Evolutionary conservation across 2,113 vertebrate species (phyloP).

Genomic region (Cochlearius cochlearius): DNA sequence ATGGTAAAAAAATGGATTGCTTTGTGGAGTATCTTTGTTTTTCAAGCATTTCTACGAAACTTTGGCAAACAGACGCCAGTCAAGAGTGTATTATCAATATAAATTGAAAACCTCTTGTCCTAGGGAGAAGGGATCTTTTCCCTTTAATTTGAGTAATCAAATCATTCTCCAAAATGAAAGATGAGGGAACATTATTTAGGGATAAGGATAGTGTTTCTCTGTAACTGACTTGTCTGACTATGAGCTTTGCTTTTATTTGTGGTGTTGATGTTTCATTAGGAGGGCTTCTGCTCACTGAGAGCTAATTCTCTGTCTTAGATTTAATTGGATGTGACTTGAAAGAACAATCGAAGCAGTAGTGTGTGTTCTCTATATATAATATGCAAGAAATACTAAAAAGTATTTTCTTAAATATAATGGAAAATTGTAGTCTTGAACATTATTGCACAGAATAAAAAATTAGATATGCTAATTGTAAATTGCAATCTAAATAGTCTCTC

Average conservation of each 20-base stretch:
- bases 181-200: background rate
- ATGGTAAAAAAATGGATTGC: background rate
- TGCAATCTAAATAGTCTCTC: background rate
- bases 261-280: background rate
- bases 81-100: background rate
- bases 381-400: background rate
- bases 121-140: background rate
- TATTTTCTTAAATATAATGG: background rate
- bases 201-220: background rate
- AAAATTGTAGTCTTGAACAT: background rate
- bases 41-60: background rate
- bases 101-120: background rate
- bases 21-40: background rate
- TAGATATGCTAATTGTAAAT: background rate
- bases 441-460: background rate
- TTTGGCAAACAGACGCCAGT: background rate
- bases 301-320: background rate
- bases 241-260: background rate
- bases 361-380: background rate
- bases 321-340: background rate
- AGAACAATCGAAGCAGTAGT: background rate
- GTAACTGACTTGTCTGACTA: background rate
- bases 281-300: background rate
- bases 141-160: background rate
- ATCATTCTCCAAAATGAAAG: background rate